These are phyloP conservation scores for Rousettus madagascariensis DNA, from an alignment of 2,797 vertebrate species.

Conservation along the genomic window DNA sequence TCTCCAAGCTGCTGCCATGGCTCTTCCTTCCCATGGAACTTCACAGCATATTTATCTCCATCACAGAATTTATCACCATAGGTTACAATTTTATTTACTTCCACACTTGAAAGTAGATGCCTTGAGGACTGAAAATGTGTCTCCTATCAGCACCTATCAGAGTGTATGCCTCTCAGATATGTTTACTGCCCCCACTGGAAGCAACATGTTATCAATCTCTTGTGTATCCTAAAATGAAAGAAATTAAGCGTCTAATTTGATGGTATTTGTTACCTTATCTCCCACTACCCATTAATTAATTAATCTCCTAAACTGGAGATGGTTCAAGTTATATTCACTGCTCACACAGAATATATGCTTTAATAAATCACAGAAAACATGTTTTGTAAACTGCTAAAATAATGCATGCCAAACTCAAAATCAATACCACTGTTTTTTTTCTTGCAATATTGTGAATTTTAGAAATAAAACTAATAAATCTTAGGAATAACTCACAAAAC, in stretches of 20 bases:
- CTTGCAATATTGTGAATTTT: slow-evolving; percentile 38
- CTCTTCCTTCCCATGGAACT: not conserved
- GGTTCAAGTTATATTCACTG: slow-evolving; percentile 54
- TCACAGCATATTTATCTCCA: not conserved
- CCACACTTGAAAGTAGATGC: not conserved
- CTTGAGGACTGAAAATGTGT: not conserved
- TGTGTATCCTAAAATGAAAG: slow-evolving; percentile 43
- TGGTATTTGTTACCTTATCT: slow-evolving; percentile 41
- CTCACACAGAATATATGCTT: slow-evolving; percentile 51
- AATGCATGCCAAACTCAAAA: slow-evolving; percentile 58
- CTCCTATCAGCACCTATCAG: not conserved
- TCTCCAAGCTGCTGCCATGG: not conserved
- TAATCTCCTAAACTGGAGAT: slow-evolving; percentile 52
- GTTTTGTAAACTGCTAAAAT: slow-evolving; percentile 48
- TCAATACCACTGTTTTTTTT: not conserved
- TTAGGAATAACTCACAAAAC: slow-evolving; percentile 28
- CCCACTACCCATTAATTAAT: slow-evolving; percentile 58
- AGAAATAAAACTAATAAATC: not conserved
- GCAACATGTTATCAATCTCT: not conserved
- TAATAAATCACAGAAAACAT: not conserved
- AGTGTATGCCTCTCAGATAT: not conserved
- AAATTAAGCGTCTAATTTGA: slow-evolving; percentile 41
- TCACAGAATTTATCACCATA: not conserved
- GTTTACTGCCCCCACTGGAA: not conserved
- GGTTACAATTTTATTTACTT: not conserved